Evolutionary conservation across 2,888 invertebrate genomes (phyloP).

Genomic region (Plebejus melissa): DNA sequence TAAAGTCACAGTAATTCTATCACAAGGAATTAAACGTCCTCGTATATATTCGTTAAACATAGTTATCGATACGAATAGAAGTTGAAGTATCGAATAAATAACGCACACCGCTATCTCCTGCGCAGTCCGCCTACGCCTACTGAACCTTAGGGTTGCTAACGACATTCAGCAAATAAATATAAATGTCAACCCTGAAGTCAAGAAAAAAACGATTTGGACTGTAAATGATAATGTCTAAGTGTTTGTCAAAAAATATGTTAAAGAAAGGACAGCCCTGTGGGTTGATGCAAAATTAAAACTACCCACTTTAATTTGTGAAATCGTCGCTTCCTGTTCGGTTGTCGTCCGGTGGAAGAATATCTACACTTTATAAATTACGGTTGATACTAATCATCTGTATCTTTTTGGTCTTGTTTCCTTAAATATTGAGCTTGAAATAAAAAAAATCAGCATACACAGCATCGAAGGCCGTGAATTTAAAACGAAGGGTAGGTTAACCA

Average conservation of each 20-base stretch:
- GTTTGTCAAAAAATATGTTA: neutral
- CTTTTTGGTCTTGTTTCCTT: neutral
- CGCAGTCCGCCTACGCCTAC: constrained; percentile 17
- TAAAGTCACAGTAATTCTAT: constrained; percentile 3
- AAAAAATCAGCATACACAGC: too few relatives aligned
- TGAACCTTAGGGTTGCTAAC: neutral
- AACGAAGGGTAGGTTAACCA: too few relatives aligned
- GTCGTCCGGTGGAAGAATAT: constrained; percentile 42
- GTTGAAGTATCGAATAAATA: constrained; percentile 28
- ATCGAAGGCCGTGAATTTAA: too few relatives aligned
- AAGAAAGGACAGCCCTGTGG: constrained; percentile 40
- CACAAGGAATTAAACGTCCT: constrained; percentile 9
- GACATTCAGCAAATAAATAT: neutral
- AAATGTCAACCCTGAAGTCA: neutral
- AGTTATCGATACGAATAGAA: constrained; percentile 26
- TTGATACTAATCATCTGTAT: neutral
- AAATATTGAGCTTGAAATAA: too few relatives aligned
- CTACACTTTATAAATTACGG: constrained; percentile 35
- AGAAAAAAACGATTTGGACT: too few relatives aligned
- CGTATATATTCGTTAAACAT: constrained; percentile 20
- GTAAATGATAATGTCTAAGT: neutral
- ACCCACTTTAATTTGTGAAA: constrained; percentile 68
- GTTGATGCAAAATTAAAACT: constrained; percentile 66
- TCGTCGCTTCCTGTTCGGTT: constrained; percentile 64
- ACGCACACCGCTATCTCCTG: constrained; percentile 24